Conservation (phyloP, 2,888 invertebrate genomes). For the Mimumesa dahlbomi region DNA sequence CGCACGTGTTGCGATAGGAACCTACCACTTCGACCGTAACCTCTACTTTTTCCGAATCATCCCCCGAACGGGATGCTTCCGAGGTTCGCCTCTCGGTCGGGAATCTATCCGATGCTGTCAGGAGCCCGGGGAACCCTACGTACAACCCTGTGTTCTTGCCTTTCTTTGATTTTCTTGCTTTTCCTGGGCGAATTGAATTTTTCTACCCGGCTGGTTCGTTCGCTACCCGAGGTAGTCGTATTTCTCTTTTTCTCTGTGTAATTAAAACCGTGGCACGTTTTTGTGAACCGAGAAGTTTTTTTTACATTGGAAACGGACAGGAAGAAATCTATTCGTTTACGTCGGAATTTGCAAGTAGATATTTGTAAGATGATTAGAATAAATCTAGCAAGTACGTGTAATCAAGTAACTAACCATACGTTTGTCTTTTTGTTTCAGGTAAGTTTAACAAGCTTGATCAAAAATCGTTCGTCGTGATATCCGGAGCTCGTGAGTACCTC, state of each 20-base stretch:
- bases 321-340: too few species aligned
- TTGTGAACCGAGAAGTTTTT: too few species aligned
- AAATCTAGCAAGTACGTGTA: neutral
- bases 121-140: conserved; percentile 12
- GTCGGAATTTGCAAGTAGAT: too few species aligned
- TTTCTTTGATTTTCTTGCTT: conserved; percentile 26
- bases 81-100: neutral
- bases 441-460: conserved; percentile 59
- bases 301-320: too few species aligned
- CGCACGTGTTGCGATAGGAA: conserved; percentile 7
- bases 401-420: conserved; percentile 8
- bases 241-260: too few species aligned
- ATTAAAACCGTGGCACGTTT: too few species aligned
- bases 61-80: conserved; percentile 10
- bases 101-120: conserved; percentile 19
- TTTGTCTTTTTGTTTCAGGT: conserved; percentile 71
- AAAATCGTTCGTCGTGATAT: conserved; percentile 7
- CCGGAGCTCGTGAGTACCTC: conserved; percentile 53
- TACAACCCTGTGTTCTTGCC: neutral
- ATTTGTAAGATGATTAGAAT: too few species aligned
- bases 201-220: conserved; percentile 50
- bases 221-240: neutral
- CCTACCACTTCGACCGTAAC: neutral
- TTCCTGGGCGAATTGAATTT: conserved; percentile 68
- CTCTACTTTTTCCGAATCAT: neutral